Percentiles rank a stretch among this genome's conserved stretches.
Conservation (phyloP, 2,888 invertebrate species). For the Labia minor region DNA sequence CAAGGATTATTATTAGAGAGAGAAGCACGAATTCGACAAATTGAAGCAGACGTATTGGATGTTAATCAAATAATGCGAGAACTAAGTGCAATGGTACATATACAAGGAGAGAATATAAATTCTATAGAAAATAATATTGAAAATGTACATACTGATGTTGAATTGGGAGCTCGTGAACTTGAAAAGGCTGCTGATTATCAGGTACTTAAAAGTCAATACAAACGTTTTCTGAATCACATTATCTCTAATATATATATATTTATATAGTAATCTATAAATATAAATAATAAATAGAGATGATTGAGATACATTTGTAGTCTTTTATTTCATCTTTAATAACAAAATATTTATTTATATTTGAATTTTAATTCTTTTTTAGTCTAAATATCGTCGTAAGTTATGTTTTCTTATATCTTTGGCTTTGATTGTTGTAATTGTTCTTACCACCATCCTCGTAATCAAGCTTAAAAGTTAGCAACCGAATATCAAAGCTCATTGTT, state of each 20-base stretch:
- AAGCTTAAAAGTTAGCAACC: constrained; percentile 24
- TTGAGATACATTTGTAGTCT: neutral
- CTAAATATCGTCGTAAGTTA: constrained; percentile 59
- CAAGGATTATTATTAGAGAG: constrained; percentile 69
- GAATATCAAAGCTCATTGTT: neutral
- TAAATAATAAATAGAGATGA: too few species aligned
- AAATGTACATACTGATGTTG: constrained; percentile 59
- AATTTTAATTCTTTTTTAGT: constrained; percentile 26
- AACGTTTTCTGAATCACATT: constrained; percentile 17
- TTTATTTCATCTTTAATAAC: neutral
- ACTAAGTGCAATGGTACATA: constrained; percentile 55
- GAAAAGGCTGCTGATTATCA: constrained; percentile 73
- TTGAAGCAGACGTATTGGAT: constrained; percentile 72
- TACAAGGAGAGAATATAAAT: constrained; percentile 62
- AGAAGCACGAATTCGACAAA: constrained; percentile 64
- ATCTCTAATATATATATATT: neutral
- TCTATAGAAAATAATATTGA: constrained; percentile 75
- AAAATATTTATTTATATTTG: too few species aligned
- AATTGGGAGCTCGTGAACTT: constrained; percentile 65
- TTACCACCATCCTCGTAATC: constrained; percentile 54
- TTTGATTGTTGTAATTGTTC: constrained; percentile 51
- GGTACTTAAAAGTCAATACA: constrained; percentile 36
- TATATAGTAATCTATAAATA: neutral
- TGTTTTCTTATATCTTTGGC: constrained; percentile 58
- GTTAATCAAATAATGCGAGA: constrained; percentile 75